A percentile compares a stretch with the other conserved stretches of the same genome.
Conservation (phyloP, 1,140 invertebrate genomes). For the Drosophila setifemur region DNA sequence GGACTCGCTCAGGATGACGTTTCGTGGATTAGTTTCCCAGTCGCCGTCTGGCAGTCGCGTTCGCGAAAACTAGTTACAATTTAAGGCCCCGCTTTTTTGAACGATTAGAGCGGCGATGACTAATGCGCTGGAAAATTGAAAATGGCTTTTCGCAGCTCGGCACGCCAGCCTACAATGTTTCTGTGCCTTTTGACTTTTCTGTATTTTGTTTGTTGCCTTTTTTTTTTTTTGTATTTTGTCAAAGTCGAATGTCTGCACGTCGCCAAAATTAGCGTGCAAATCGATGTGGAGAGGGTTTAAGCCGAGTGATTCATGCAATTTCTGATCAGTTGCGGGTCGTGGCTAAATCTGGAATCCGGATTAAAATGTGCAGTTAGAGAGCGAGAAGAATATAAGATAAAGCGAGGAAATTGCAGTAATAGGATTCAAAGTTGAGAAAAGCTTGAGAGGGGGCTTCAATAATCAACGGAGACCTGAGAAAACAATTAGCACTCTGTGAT, state of each 20-base stretch:
- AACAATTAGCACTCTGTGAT: conserved; percentile 36
- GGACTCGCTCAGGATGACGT: conserved; percentile 57
- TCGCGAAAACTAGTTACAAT: conserved; percentile 72
- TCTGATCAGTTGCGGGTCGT: conserved; percentile 9
- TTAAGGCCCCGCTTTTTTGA: conserved; percentile 47
- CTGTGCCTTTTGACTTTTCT: conserved; percentile 7
- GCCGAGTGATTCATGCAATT: conserved; percentile 46
- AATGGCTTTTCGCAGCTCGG: conserved; percentile 49
- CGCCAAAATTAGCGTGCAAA: conserved; percentile 71
- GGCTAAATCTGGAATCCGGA: conserved; percentile 6
- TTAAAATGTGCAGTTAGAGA: conserved; percentile 41
- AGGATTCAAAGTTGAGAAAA: not conserved
- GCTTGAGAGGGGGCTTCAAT: not conserved
- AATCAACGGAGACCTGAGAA: conserved; percentile 20
- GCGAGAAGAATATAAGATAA: conserved; percentile 11
- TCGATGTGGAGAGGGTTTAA: conserved; percentile 43
- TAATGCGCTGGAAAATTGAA: conserved; percentile 77
- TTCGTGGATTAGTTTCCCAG: conserved; percentile 43
- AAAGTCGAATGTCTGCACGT: conserved; percentile 66
- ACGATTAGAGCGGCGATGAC: conserved; percentile 59
- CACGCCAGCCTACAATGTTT: conserved; percentile 31
- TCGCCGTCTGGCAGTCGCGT: conserved; percentile 1
- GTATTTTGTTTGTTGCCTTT: conserved; percentile 50
- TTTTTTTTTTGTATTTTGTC: conserved; percentile 56
- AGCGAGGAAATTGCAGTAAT: conserved; percentile 31